These are phyloP conservation scores for Nycticorax nycticorax DNA, from an alignment of 2,113 vertebrate species.

Conservation along the genomic window DNA sequence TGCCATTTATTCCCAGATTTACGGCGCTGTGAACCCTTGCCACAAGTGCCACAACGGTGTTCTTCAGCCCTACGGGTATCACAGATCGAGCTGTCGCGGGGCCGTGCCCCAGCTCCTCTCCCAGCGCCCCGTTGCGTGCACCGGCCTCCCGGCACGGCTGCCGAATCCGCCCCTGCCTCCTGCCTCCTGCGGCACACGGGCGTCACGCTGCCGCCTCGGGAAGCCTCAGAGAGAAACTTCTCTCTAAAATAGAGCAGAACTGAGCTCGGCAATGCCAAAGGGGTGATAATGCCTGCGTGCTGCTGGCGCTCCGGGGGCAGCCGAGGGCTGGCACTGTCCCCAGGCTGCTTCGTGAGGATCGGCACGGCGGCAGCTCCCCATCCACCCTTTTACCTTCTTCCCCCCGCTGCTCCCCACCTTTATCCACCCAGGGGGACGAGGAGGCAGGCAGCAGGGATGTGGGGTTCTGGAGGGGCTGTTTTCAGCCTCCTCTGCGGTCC, in stretches of 20 bases:
- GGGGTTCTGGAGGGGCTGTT: not conserved
- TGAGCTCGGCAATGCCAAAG: not conserved
- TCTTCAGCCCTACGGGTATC: not conserved
- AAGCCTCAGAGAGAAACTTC: not conserved
- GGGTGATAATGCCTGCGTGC: not conserved
- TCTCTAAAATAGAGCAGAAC: not conserved
- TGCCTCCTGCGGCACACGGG: not conserved
- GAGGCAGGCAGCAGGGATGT: not conserved
- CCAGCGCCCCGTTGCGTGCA: not conserved
- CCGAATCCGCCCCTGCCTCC: not conserved
- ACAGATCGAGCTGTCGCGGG: fast-evolving
- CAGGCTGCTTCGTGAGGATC: not conserved
- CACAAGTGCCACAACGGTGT: not conserved
- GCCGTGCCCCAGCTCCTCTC: not conserved
- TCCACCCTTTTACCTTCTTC: not conserved
- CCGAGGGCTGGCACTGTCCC: not conserved
- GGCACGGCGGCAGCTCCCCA: not conserved
- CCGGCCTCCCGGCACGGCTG: fast-evolving
- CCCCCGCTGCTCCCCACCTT: not conserved
- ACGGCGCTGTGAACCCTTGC: not conserved
- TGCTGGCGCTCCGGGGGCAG: not conserved
- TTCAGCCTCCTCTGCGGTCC: not conserved
- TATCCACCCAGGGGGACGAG: fast-evolving
- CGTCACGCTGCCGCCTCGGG: not conserved
- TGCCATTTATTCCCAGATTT: not conserved